Percentiles rank a stretch among this genome's conserved stretches.
Evolutionary conservation across 2,888 invertebrate species (phyloP).

Genomic region (Drosophila planitibia): DNA sequence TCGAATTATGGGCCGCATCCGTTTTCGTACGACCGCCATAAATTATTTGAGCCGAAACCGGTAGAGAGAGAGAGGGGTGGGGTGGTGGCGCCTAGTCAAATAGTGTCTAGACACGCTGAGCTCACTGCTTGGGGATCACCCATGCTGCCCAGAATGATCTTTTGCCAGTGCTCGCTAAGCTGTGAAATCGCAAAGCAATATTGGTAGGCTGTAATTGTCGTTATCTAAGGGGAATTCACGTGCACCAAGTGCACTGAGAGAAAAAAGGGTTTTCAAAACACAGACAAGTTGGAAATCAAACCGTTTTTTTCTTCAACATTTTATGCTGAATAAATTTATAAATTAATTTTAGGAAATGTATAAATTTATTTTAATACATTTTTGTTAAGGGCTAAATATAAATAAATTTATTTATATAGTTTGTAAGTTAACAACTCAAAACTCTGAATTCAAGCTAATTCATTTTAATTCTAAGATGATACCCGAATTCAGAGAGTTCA

Average conservation of each 20-base stretch:
- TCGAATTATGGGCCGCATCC: constrained; percentile 50
- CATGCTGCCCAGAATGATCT: constrained; percentile 15
- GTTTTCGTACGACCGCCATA: constrained; percentile 64
- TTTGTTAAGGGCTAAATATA: too few relatives aligned
- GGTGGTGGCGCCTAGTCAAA: constrained; percentile 7
- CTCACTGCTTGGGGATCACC: constrained; percentile 31
- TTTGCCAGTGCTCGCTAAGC: constrained; percentile 17
- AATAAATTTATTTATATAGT: not conserved
- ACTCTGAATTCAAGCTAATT: not conserved
- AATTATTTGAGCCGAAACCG: constrained; percentile 56
- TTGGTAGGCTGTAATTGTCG: constrained; percentile 39
- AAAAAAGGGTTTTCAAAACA: not conserved
- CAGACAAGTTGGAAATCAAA: not conserved
- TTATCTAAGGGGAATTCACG: constrained; percentile 15
- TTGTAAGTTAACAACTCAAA: not conserved
- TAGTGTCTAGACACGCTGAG: constrained; percentile 45
- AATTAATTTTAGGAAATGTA: not conserved
- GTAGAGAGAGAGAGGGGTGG: not conserved
- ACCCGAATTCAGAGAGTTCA: not conserved
- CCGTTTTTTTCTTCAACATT: not conserved
- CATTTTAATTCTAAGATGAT: not conserved
- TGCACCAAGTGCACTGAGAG: not conserved
- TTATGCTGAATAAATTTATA: not conserved
- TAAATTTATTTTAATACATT: not conserved
- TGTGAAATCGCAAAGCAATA: constrained; percentile 40